Evolutionary conservation across 2,113 vertebrate species (phyloP).

Genomic region (Siphamia tubifer): DNA sequence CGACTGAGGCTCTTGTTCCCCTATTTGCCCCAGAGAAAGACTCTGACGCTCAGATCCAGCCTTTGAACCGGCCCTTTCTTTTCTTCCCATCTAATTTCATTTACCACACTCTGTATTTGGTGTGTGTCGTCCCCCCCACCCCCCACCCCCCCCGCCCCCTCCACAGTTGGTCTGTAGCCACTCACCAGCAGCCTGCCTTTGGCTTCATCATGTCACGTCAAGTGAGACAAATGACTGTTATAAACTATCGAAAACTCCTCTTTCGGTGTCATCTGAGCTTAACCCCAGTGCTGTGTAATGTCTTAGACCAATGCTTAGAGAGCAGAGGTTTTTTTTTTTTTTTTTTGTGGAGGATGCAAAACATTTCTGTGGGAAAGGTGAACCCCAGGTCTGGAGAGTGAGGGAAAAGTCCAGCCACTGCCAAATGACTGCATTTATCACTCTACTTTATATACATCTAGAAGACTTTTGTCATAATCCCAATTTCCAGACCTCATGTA

Average conservation of each 20-base stretch:
- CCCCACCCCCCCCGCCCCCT: background rate
- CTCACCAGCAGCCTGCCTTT: constrained; percentile 16
- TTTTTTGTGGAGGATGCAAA: background rate
- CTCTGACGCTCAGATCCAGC: constrained; percentile 50
- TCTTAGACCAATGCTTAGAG: background rate
- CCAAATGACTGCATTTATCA: background rate
- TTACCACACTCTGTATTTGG: constrained; percentile 39
- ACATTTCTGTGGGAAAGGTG: constrained; percentile 22
- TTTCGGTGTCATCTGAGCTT: constrained; percentile 37
- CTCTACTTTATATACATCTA: background rate
- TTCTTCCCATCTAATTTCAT: constrained; percentile 55
- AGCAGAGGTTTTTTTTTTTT: no score
- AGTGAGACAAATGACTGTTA: constrained; percentile 45
- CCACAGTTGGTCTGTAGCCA: constrained; percentile 10
- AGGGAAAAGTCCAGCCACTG: background rate
- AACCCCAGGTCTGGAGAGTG: constrained; percentile 1
- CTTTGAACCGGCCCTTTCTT: constrained; percentile 56
- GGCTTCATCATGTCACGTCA: constrained; percentile 30
- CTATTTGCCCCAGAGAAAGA: constrained; percentile 57
- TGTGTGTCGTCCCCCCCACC: background rate
- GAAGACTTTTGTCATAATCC: background rate
- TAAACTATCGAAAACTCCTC: constrained; percentile 33
- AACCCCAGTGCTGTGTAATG: constrained; percentile 1
- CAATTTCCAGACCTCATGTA: background rate
- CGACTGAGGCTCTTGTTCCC: constrained; percentile 64